Evolutionary conservation across 2,888 invertebrate species (phyloP).

Genomic region (Papilio demoleus): DNA sequence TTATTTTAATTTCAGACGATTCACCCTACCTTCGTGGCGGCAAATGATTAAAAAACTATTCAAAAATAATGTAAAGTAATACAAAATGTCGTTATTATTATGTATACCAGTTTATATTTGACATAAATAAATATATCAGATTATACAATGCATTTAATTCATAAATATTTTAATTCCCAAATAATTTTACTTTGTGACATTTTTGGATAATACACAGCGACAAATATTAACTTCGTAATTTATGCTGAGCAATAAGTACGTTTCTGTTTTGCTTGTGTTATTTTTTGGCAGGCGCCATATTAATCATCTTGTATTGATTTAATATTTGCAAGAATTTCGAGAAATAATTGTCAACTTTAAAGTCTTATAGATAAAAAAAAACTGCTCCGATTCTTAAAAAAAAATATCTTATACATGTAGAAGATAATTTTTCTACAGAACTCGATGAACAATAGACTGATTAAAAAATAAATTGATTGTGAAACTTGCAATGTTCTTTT

Average conservation of each 20-base stretch:
- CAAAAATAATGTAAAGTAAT: neutral
- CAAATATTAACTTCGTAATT: no score
- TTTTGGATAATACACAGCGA: no score
- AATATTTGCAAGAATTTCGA: no score
- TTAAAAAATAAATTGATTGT: conserved; percentile 36
- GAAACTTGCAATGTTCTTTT: conserved; percentile 1
- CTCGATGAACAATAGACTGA: conserved; percentile 27
- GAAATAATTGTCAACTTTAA: no score
- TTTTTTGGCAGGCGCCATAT: neutral
- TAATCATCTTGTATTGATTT: neutral
- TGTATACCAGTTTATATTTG: no score
- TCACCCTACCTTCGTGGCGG: conserved; percentile 24
- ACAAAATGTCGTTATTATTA: neutral
- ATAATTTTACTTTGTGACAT: no score
- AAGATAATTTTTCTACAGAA: conserved; percentile 23
- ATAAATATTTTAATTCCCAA: no score
- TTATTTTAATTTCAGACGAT: conserved; percentile 24
- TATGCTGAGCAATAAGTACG: no score
- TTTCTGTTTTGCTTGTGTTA: neutral
- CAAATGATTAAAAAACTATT: neutral
- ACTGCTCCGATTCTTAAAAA: conserved; percentile 1
- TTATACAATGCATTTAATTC: neutral
- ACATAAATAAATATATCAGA: neutral
- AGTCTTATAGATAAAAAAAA: no score
- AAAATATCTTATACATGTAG: neutral